Conservation (phyloP, 1,140 invertebrate genomes). For the Copidosoma floridanum region DNA sequence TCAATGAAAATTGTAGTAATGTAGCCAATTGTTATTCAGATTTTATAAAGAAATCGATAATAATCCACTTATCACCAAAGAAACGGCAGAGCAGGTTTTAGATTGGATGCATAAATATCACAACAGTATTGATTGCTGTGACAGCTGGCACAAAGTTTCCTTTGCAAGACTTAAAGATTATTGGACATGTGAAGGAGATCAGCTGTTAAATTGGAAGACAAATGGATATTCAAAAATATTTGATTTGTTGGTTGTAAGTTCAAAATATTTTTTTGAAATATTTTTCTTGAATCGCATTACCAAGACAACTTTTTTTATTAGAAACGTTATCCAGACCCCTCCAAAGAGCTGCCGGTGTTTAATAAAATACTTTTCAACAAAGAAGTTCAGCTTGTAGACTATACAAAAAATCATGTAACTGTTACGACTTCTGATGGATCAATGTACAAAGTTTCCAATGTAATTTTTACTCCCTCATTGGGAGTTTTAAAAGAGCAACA, state of each 20-base stretch:
- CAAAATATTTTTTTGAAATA: not conserved
- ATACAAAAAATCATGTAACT: constrained; percentile 33
- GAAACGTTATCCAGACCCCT: constrained; percentile 39
- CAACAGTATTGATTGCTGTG: constrained; percentile 59
- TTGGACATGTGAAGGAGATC: constrained; percentile 62
- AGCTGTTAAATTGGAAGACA: constrained; percentile 62
- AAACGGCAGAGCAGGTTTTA: constrained; percentile 52
- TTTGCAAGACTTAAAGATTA: constrained; percentile 58
- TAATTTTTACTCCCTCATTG: constrained; percentile 55
- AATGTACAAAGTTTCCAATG: constrained; percentile 43
- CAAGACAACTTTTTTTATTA: constrained; percentile 28
- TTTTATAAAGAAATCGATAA: constrained; percentile 40
- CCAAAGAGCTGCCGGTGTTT: constrained; percentile 33
- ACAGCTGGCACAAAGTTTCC: constrained; percentile 64
- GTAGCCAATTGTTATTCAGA: constrained; percentile 36
- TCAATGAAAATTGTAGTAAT: constrained; percentile 3
- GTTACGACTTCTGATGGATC: constrained; percentile 45
- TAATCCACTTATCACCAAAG: constrained; percentile 32
- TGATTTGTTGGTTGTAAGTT: constrained; percentile 59
- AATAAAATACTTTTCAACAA: constrained; percentile 45
- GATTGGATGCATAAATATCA: constrained; percentile 60
- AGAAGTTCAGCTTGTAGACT: constrained; percentile 44
- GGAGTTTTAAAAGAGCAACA: constrained; percentile 55
- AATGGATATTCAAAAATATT: constrained; percentile 63
- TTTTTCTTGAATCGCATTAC: not conserved